Percentiles rank a stretch among this genome's conserved stretches.
Conservation (phyloP, 2,888 invertebrate genomes). For the Thysanoteuthis rhombus region DNA sequence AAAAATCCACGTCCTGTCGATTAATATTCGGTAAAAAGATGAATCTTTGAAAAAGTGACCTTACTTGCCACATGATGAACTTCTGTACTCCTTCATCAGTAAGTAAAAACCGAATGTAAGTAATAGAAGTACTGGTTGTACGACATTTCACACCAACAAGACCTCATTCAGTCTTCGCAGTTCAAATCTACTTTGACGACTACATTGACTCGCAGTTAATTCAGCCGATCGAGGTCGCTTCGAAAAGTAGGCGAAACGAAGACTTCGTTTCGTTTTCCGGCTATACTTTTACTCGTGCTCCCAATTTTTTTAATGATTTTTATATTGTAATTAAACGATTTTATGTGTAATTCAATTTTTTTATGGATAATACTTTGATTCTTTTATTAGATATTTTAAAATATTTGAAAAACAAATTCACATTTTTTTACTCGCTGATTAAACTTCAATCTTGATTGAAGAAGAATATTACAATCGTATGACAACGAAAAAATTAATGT, state of each 20-base stretch:
- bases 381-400: too few species aligned
- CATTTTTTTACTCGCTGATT: too few species aligned
- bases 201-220: background rate
- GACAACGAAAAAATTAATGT: too few species aligned
- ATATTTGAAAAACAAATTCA: too few species aligned
- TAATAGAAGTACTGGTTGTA: background rate
- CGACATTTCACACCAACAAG: background rate
- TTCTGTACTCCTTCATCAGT: background rate
- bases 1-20: background rate
- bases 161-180: background rate
- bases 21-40: background rate
- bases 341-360: too few species aligned
- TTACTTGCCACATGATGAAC: background rate
- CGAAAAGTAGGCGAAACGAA: background rate
- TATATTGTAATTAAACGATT: too few species aligned
- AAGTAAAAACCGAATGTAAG: conserved; percentile 12
- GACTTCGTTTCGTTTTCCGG: background rate
- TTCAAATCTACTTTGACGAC: background rate
- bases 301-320: too few species aligned
- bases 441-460: too few species aligned
- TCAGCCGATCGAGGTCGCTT: background rate
- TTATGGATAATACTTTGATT: too few species aligned
- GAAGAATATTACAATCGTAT: too few species aligned
- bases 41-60: background rate
- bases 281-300: background rate